Evolutionary conservation across 2,888 invertebrate genomes (phyloP), one percentile per base, ranked within the genome.

Genomic region (Odontocerum albicorne): DNA sequence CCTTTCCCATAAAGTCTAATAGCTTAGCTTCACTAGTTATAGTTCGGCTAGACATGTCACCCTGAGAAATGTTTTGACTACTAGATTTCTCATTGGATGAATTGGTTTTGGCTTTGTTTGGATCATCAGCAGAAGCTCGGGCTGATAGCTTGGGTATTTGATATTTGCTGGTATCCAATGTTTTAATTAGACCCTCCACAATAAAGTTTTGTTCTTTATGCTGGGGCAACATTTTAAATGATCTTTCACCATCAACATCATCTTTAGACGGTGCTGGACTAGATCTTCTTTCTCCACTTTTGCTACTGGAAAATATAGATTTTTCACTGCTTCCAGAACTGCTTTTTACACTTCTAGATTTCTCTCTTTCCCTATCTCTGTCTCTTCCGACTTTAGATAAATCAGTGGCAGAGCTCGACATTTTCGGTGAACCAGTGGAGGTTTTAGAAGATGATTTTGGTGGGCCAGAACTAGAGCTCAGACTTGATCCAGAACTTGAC

Each of bases 61-160:
- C 10, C 32, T 50, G 67, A 3, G 55, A 10, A 0, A 70, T 68
- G 15, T 38, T 38, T 38, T 45, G 33, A 2, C 73, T 70, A 60
- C 69, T 74, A 55, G 70, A 74, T 64, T 79, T 78, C 60, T 79
- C 79, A 7, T 73, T 71, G n/a, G 75, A 72, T 19, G 68, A 72
- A 64, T 76, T 74, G 61, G 75, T 78, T 66, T 77, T 75, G 8
- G 64, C 56, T 53, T 70, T 71, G 53, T 65, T 66, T 36, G 69
- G 65, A 31, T 57, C 60, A 55, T 67, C 68, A 4, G 65, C 60
- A 43, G 66, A 62, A 27, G 68, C 65, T 20, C 79, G 68, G 2
- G 86, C 85, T 1, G 87, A 87, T 55, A 92, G 69, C 72, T 92
- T 92, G 1, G 92, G 92, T 65, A 92, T 92, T 75, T 92, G 92